Conservation (phyloP, 2,888 invertebrate species). For the Ryuthela nishihirai region DNA sequence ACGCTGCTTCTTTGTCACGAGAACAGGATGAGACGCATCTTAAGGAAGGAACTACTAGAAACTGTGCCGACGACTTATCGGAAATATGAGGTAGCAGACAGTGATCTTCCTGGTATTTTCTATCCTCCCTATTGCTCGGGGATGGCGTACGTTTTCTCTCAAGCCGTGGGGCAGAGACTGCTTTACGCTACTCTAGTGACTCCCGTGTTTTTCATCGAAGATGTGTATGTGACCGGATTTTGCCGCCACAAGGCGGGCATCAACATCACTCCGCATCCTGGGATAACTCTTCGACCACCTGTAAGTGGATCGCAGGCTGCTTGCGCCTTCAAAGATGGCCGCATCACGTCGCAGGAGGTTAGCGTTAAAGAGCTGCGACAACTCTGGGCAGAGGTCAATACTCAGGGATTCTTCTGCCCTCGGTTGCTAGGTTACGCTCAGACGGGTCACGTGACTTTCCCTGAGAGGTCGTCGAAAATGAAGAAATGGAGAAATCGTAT, state of each 20-base stretch:
- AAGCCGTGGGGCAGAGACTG: conserved; percentile 31
- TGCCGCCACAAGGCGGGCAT: conserved; percentile 43
- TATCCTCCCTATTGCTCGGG: conserved; percentile 44
- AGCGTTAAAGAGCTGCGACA: conserved; percentile 32
- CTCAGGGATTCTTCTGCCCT: conserved; percentile 43
- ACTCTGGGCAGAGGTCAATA: conserved; percentile 43
- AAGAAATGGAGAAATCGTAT: too few relatives aligned
- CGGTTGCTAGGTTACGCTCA: conserved; percentile 16
- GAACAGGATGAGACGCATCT: conserved; percentile 38
- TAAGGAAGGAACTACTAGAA: conserved; percentile 22
- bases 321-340: conserved; percentile 38
- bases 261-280: conserved; percentile 33
- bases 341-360: conserved; percentile 43
- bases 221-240: conserved; percentile 45
- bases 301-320: conserved; percentile 22
- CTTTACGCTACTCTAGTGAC: conserved; percentile 39
- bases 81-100: conserved; percentile 40
- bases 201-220: conserved; percentile 45
- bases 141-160: conserved; percentile 42
- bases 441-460: too few relatives aligned
- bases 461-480: too few relatives aligned
- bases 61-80: conserved; percentile 14
- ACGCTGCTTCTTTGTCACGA: conserved; percentile 39
- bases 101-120: conserved; percentile 39
- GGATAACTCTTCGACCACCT: conserved; percentile 38